Evolutionary conservation across 2,797 vertebrate genomes (phyloP), one percentile per base, ranked within the genome.

Genomic region (Craterocephalus amniculus): DNA sequence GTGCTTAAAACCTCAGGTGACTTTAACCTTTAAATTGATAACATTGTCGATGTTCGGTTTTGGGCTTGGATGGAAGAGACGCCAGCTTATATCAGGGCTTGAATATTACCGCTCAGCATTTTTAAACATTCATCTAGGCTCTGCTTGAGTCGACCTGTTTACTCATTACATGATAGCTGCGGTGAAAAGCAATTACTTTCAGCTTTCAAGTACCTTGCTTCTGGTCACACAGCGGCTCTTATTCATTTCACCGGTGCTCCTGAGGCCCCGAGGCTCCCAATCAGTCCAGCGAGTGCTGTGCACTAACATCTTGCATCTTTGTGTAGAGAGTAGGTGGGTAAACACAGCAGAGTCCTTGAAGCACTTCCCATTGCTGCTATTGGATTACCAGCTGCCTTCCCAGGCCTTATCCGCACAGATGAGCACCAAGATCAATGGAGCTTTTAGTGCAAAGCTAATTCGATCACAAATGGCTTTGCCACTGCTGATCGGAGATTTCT

Each of bases 361-460:
- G 87, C 89, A 92, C 90, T 92, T 93, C 89, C 91, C 81, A 86
- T 89, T 70, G 67, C 73, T 85, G 74, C 91, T 92, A 93, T 94
- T 92, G 89, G 91, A 92, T 94, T 94, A 94, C 91, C 87, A 86
- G 85, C 83, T 88, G 81, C 87, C 87, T 90, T 90, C 91, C 89
- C 70, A 78, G 87, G 87, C 84, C 87, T 86, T 84, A 83, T 93
- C 86, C 84, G 86, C 87, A 76, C 90, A 91, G 85, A 93, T 88
- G 91, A 94, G 90, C 90, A 90, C 91, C 83, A 85, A 89, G 90
- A 93, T 94, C 93, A 93, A 92, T 94, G 89, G 85, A 88, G 90
- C 93, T 92, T 91, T 94, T 87, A 90, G 89, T 90, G 88, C 85
- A 90, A 88, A 92, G 90, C 86, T 90, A 92, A 93, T 94, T 93